phyloP scores from a whole-genome alignment of 2,113 vertebrate species.

The Sula dactylatra region DNA sequence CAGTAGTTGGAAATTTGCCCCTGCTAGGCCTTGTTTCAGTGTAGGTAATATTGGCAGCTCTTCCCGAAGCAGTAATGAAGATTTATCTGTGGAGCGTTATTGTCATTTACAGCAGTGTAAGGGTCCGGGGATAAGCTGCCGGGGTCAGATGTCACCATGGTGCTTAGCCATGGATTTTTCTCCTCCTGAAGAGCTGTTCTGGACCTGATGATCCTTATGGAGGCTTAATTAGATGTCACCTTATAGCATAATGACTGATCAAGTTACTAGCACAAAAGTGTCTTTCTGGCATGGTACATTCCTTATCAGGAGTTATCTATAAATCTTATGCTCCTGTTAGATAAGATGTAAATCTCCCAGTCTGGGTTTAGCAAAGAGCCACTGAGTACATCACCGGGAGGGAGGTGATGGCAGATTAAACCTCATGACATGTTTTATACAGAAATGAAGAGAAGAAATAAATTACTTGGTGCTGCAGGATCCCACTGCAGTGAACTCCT shows the following conservation, averaged over 20 bases:
- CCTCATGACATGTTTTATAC: neutral
- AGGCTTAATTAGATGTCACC: slow-evolving; percentile 44
- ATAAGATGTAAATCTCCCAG: slow-evolving; percentile 31
- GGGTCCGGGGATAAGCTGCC: neutral
- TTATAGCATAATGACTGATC: slow-evolving; percentile 10
- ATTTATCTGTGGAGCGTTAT: neutral
- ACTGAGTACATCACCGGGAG: neutral
- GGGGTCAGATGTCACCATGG: neutral
- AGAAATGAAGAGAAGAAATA: neutral
- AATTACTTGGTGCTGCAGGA: neutral
- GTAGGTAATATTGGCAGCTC: rapidly evolving
- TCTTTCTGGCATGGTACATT: neutral
- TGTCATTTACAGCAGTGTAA: neutral
- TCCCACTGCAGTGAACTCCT: neutral
- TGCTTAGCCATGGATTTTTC: slow-evolving; percentile 3
- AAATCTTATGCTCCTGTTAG: slow-evolving; percentile 6
- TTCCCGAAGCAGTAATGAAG: neutral
- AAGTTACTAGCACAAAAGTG: neutral
- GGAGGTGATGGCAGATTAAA: slow-evolving; percentile 16
- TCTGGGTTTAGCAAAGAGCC: neutral
- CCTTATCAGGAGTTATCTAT: neutral
- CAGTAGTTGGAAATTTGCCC: neutral
- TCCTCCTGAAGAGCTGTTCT: neutral
- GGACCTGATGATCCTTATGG: neutral
- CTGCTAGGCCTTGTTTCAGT: neutral